These are phyloP conservation scores for Papilio protenor DNA, from an alignment of 2,888 invertebrate genomes.

Conservation along the genomic window DNA sequence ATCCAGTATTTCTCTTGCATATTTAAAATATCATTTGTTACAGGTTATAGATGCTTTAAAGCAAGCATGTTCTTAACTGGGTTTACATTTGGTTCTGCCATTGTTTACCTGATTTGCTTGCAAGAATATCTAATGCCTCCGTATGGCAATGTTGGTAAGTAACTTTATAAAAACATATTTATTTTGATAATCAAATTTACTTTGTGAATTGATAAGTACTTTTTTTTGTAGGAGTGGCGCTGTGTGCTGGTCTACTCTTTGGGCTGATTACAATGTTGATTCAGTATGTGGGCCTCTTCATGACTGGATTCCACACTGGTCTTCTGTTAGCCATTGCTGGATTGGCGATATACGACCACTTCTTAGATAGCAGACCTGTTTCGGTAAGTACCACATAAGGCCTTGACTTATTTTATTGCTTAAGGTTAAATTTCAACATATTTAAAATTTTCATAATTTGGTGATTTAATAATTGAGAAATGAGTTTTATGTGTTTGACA, in stretches of 20 bases:
- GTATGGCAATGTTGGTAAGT: constrained; percentile 89
- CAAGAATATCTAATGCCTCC: constrained; percentile 91
- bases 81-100: constrained; percentile 92
- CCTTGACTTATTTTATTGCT: constrained; percentile 25
- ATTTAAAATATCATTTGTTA: constrained; percentile 47
- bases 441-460: not conserved
- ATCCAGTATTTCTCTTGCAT: no score
- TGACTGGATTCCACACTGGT: constrained; percentile 92
- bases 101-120: constrained; percentile 91
- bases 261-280: constrained; percentile 93
- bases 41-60: constrained; percentile 95
- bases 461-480: not conserved
- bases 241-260: constrained; percentile 89
- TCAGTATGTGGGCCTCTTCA: constrained; percentile 92
- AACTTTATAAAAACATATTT: constrained; percentile 29
- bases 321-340: constrained; percentile 85
- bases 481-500: not conserved
- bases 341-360: constrained; percentile 85
- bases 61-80: constrained; percentile 95
- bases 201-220: not conserved
- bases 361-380: constrained; percentile 81
- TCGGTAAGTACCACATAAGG: constrained; percentile 74
- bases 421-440: not conserved
- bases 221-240: constrained; percentile 83
- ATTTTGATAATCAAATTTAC: constrained; percentile 17